These are phyloP conservation scores for Petrophora chlorosata DNA, from an alignment of 2,888 invertebrate genomes.

Conservation along the genomic window DNA sequence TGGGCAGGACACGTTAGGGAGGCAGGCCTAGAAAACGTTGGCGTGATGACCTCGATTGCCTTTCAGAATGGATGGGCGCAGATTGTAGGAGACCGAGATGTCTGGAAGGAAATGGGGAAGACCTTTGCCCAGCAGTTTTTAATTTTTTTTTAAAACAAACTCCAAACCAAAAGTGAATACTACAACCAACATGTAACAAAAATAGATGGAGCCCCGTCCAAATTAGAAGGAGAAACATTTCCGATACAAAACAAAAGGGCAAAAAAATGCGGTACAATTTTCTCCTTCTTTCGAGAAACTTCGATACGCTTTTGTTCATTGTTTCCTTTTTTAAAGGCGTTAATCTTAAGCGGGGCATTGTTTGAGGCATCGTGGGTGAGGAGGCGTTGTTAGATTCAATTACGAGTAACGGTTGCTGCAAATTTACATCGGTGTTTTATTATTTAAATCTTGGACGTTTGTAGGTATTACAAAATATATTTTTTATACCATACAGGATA, in stretches of 20 bases:
- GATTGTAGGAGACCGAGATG: too few species aligned
- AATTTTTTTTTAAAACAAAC: too few species aligned
- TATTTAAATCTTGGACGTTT: not conserved
- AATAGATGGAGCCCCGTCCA: not conserved
- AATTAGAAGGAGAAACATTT: constrained; percentile 1
- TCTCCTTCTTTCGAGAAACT: constrained; percentile 27
- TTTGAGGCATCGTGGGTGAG: constrained; percentile 8
- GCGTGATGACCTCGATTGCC: too few species aligned
- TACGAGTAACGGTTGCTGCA: not conserved
- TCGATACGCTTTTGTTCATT: constrained; percentile 25
- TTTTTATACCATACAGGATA: too few species aligned
- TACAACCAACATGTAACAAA: not conserved
- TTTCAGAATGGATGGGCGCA: too few species aligned
- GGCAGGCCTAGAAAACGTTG: too few species aligned
- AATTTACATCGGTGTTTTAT: not conserved
- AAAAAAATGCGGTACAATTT: constrained; percentile 15
- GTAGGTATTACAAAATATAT: too few species aligned
- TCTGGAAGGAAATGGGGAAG: too few species aligned
- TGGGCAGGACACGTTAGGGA: too few species aligned
- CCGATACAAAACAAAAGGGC: constrained; percentile 12
- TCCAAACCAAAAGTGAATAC: too few species aligned
- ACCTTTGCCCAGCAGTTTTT: too few species aligned
- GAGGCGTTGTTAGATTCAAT: not conserved
- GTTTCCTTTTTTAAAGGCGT: constrained; percentile 27
- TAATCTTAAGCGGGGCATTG: constrained; percentile 28